Conservation (phyloP, 92 coral and sea anemone species). For the Parazoanthus darwini region DNA sequence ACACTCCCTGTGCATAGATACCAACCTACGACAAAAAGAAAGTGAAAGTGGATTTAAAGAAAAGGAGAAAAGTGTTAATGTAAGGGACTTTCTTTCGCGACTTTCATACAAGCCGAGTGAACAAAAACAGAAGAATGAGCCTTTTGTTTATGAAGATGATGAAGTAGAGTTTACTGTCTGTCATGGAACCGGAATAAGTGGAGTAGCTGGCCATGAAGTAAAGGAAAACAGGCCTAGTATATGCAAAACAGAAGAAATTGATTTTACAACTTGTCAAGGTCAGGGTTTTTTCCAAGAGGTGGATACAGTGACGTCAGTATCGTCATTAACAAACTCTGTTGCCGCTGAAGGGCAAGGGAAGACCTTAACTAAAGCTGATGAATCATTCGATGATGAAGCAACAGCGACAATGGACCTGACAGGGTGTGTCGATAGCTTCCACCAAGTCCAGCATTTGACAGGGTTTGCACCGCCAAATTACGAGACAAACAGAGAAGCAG, state of each 20-base stretch:
- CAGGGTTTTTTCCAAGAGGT: neutral
- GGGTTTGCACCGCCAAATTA: neutral
- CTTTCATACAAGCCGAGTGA: conserved; percentile 4
- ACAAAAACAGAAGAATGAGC: neutral
- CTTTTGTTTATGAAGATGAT: neutral
- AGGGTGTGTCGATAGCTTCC: conserved; percentile 9
- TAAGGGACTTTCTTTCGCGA: conserved; percentile 32
- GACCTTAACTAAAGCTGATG: neutral
- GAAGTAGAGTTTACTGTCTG: conserved; percentile 35
- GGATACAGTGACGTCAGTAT: neutral
- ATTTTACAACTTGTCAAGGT: conserved; percentile 1
- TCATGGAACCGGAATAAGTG: conserved; percentile 3
- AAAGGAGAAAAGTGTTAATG: neutral
- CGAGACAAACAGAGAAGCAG: neutral
- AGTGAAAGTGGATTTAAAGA: neutral
- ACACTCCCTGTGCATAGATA: neutral
- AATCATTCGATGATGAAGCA: conserved; percentile 7
- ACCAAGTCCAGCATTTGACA: neutral
- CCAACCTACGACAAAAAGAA: neutral
- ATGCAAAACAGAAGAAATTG: conserved; percentile 20
- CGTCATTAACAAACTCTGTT: neutral
- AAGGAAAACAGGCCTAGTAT: neutral
- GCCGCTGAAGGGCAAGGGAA: neutral
- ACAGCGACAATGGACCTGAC: conserved; percentile 38
- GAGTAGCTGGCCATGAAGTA: neutral